Evolutionary conservation across 2,113 vertebrate species (phyloP).

Genomic region (Chamaea fasciata): DNA sequence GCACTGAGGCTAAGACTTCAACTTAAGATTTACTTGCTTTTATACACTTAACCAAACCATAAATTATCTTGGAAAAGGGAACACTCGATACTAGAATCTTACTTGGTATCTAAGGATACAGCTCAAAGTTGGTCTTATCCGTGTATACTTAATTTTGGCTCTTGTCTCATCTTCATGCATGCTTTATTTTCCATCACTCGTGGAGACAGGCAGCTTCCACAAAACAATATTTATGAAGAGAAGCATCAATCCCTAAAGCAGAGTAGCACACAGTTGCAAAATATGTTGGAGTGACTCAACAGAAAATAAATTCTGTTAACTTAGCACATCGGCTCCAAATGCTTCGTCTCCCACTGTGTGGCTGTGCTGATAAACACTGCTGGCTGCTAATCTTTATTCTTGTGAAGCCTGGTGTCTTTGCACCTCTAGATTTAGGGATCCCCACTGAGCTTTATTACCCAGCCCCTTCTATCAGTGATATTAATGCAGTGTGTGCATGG

Average conservation of each 20-base stretch:
- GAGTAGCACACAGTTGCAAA: not conserved
- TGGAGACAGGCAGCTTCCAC: not conserved
- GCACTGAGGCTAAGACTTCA: not conserved
- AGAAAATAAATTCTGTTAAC: not conserved
- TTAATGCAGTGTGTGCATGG: accelerated
- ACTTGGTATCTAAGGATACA: not conserved
- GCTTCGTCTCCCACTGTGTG: not conserved
- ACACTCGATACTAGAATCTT: not conserved
- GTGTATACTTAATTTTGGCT: not conserved
- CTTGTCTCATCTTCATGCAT: not conserved
- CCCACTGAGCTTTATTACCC: not conserved
- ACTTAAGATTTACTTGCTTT: not conserved
- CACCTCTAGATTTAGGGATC: not conserved
- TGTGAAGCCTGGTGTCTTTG: not conserved
- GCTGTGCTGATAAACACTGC: not conserved
- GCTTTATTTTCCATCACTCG: not conserved
- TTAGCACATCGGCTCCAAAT: not conserved
- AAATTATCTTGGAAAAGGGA: not conserved
- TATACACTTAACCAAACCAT: not conserved
- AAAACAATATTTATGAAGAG: not conserved
- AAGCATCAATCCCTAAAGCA: not conserved
- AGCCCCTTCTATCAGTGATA: not conserved
- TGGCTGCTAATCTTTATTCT: not conserved
- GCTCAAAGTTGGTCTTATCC: not conserved
- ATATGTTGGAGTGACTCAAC: not conserved